phyloP scores from a whole-genome alignment of 1,140 invertebrate species.

The Bombus impatiens region DNA sequence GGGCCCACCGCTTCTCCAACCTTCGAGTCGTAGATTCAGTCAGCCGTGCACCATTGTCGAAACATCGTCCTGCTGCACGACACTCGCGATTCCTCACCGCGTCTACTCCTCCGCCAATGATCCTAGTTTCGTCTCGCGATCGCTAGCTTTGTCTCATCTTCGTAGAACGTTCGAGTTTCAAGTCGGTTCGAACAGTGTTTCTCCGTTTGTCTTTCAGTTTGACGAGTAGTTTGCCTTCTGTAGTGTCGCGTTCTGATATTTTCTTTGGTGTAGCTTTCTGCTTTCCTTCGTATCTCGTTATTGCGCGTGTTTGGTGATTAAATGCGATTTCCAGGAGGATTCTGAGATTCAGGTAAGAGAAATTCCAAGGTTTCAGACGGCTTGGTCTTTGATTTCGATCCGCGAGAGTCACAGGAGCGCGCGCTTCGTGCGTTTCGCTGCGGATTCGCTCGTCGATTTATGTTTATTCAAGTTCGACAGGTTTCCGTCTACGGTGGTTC shows the following conservation, averaged over 20 bases:
- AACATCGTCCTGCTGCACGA: constrained; percentile 73
- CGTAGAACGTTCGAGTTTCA: too few relatives aligned
- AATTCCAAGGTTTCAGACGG: background rate
- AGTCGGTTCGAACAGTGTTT: background rate
- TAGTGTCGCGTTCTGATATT: background rate
- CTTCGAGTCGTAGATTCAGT: constrained; percentile 73
- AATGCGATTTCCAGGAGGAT: constrained; percentile 37
- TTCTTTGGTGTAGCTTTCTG: background rate
- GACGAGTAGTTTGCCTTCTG: background rate
- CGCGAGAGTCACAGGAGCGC: background rate
- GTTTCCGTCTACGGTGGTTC: background rate
- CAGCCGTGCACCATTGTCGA: constrained; percentile 80
- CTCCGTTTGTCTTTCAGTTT: background rate
- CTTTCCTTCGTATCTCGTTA: background rate
- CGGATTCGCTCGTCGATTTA: background rate
- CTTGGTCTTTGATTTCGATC: background rate
- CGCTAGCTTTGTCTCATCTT: background rate
- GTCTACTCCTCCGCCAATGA: background rate
- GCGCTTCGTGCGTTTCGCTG: background rate
- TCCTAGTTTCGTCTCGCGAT: background rate
- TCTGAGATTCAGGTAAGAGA: constrained; percentile 48
- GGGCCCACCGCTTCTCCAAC: constrained; percentile 50
- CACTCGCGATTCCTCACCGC: constrained; percentile 27
- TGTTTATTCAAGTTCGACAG: background rate
- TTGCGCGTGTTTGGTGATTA: constrained; percentile 43